These are phyloP conservation scores for Acyrthosiphon pisum DNA, from an alignment of 1,140 invertebrate genomes.

Conservation along the genomic window DNA sequence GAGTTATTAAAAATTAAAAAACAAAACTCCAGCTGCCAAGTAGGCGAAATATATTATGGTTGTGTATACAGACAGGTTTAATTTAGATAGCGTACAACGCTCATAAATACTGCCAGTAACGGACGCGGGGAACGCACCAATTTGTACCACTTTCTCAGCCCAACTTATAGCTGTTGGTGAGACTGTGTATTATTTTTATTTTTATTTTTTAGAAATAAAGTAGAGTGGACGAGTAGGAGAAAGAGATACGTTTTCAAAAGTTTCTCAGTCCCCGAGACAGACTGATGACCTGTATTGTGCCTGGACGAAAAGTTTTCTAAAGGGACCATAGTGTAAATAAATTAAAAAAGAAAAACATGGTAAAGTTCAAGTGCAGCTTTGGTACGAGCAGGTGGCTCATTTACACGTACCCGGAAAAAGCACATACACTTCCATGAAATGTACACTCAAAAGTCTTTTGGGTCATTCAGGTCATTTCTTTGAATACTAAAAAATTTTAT, in stretches of 20 bases:
- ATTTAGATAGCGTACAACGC: slow-evolving; percentile 25
- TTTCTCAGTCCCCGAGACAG: slow-evolving; percentile 30
- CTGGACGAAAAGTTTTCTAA: slow-evolving; percentile 38
- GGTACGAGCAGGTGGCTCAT: slow-evolving; percentile 45
- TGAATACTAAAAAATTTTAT: background rate
- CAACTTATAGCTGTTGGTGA: background rate
- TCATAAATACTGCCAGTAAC: slow-evolving; percentile 1
- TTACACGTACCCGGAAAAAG: slow-evolving; percentile 33
- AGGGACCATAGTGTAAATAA: slow-evolving; percentile 35
- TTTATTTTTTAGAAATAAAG: slow-evolving; percentile 33
- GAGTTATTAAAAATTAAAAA: slow-evolving; percentile 50
- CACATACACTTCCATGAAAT: slow-evolving; percentile 20
- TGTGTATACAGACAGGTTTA: slow-evolving; percentile 24
- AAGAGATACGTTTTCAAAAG: background rate
- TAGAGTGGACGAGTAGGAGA: background rate
- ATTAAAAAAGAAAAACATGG: slow-evolving; percentile 45
- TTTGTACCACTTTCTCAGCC: slow-evolving; percentile 5
- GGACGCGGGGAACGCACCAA: background rate
- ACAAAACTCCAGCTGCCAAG: background rate
- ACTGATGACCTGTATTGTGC: slow-evolving; percentile 50
- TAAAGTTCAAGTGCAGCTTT: slow-evolving; percentile 39
- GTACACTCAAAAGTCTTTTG: background rate
- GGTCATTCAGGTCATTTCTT: background rate
- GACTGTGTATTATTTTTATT: background rate
- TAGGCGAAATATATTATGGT: background rate